phyloP scores from a whole-genome alignment of 2,888 invertebrate genomes.

The Kryphioiulus occultus region DNA sequence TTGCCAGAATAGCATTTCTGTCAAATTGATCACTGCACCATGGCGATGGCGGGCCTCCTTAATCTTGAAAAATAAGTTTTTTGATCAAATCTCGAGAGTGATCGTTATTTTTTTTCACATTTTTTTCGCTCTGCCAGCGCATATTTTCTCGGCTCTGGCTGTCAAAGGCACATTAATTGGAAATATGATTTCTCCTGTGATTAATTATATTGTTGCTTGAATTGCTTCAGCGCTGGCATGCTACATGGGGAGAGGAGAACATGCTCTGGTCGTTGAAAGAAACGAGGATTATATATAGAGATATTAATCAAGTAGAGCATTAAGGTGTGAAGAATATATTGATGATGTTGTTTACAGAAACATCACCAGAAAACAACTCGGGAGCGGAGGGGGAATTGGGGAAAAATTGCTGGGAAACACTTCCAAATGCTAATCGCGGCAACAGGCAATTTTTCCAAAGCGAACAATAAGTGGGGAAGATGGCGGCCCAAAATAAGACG shows the following conservation, averaged over 20 bases:
- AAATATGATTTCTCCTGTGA: constrained; percentile 17
- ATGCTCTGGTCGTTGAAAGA: neutral
- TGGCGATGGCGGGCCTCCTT: neutral
- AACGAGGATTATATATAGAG: neutral
- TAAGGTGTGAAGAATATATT: neutral
- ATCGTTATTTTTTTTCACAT: neutral
- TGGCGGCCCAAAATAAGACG: no score
- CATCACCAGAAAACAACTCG: neutral
- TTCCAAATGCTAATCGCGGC: neutral
- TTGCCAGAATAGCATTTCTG: neutral
- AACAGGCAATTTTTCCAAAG: neutral
- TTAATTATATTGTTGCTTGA: constrained; percentile 8
- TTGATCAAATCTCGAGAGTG: constrained; percentile 8
- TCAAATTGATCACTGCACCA: neutral
- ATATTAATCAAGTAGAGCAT: neutral
- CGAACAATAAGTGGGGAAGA: neutral
- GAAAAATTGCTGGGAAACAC: neutral
- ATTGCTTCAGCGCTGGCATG: neutral
- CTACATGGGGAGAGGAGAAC: neutral
- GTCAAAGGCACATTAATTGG: constrained; percentile 8
- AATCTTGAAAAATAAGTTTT: constrained; percentile 15
- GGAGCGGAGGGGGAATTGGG: neutral
- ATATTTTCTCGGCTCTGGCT: neutral
- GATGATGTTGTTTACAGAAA: neutral
- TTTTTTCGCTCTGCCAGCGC: neutral